These are phyloP conservation scores for Pelobates fuscus DNA, from an alignment of 2,113 vertebrate genomes.

Conservation along the genomic window DNA sequence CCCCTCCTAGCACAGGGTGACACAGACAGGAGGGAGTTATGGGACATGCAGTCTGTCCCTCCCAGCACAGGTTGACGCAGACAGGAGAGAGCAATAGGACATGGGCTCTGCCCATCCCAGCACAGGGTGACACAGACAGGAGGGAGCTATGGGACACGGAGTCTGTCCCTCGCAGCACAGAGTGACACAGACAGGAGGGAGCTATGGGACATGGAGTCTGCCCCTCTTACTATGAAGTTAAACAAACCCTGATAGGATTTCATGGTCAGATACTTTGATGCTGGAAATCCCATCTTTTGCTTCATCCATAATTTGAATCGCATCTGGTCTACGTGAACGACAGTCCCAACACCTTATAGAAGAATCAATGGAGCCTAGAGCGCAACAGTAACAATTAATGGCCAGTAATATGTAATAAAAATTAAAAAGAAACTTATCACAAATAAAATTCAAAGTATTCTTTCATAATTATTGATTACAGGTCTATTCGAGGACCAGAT, in stretches of 20 bases:
- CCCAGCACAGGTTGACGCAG: neutral
- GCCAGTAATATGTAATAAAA: neutral
- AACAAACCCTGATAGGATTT: slow-evolving; percentile 86
- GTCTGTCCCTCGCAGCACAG: neutral
- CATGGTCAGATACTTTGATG: slow-evolving; percentile 80
- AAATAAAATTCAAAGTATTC: too few species aligned
- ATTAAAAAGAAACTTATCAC: too few species aligned
- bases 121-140: slow-evolving; percentile 1
- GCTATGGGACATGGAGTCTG: neutral
- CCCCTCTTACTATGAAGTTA: neutral
- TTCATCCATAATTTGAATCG: slow-evolving; percentile 83
- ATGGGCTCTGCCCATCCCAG: neutral
- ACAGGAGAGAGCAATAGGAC: neutral
- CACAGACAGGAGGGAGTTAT: neutral
- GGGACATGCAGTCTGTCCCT: neutral
- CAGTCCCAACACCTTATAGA: slow-evolving; percentile 89
- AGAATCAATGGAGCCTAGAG: slow-evolving; percentile 85
- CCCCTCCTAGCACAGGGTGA: neutral
- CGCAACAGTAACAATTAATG: neutral
- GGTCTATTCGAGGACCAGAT: too few species aligned
- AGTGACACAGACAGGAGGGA: neutral
- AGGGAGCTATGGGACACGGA: neutral
- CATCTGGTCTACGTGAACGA: slow-evolving; percentile 77
- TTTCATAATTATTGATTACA: too few species aligned
- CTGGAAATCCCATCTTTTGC: slow-evolving; percentile 88